Percentiles rank a stretch among this genome's conserved stretches.
Evolutionary conservation across 2,888 invertebrate species (phyloP).

Genomic region (Stenichneumon culpator): DNA sequence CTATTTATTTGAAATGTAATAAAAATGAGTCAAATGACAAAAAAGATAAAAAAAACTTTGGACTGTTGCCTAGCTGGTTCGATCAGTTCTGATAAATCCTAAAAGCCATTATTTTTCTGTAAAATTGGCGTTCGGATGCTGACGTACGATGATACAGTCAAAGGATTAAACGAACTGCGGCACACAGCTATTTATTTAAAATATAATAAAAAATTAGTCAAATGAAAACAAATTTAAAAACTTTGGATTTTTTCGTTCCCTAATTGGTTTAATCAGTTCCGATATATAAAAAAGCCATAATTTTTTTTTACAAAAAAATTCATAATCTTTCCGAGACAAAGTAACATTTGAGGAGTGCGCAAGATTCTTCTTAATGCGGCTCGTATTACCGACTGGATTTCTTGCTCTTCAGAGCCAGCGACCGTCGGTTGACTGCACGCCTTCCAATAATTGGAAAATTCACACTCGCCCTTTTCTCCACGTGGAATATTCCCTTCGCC

Average conservation of each 20-base stretch:
- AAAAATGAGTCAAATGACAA: neutral
- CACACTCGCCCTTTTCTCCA: neutral
- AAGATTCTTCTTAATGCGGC: neutral
- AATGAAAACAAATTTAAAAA: neutral
- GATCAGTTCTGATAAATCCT: no score
- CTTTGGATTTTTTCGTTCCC: no score
- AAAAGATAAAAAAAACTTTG: neutral
- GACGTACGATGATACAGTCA: neutral
- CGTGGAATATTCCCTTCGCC: constrained; percentile 31
- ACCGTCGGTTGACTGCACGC: neutral
- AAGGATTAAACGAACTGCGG: neutral
- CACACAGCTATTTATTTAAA: neutral
- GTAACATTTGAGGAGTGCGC: no score
- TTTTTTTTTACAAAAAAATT: no score
- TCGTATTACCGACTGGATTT: neutral
- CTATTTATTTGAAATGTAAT: neutral
- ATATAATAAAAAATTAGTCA: neutral
- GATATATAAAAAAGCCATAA: no score
- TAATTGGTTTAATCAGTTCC: no score
- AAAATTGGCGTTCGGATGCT: neutral
- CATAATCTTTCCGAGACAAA: no score
- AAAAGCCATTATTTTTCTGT: neutral
- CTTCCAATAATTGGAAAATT: constrained; percentile 33
- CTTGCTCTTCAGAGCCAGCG: neutral
- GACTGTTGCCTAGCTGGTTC: no score